Base-by-base conservation (phyloP, 2,797 vertebrate species). In the Poeciliopsis presidionis region DNA sequence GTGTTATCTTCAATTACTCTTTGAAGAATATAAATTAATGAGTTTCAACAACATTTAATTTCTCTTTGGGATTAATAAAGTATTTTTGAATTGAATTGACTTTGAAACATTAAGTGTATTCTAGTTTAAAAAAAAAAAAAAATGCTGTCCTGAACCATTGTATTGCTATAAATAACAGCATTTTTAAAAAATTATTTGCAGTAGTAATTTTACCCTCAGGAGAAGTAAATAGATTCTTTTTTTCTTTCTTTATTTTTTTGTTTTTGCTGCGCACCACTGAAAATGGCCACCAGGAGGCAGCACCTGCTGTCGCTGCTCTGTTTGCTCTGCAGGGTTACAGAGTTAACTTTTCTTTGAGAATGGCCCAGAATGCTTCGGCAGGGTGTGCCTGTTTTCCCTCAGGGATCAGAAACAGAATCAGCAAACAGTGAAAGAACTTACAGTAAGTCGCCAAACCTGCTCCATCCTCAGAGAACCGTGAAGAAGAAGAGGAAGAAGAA, bases 381-480 rank as follows among this genome's bases (percentile, higher is more conserved):
- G 84, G 89, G 90, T 72, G 89, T 90, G 91, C 80, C 84, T 79
- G 12, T 18, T 41, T 53, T 20, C 13, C 73, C 49, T 14, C 45
- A 14, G 76, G 55, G 73, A 83, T 76, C 77, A 75, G 69, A 82
- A 59, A 7, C 55, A 81, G 59, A 55, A 4, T 12, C 43, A 70
- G 45, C 72, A 71, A 74, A 71, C 39, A 73, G 59, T 28, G 36
- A 74, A 72, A 25, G 41, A 61, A 67, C 74, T 30, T 57, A 74
- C 51, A 43, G 72, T 30, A 43, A 77, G 67, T 8, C 28, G 28
- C 65, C 72, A 45, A 74, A 80, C 74, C 51, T 25, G 78, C 83
- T 88, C 63, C 80, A 65, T 47, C 78, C 57, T 4, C 46, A 25
- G 45, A 41, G 67, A 73, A 47, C 51, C 45, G 46, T 2, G 20